Conservation (phyloP, 2,888 invertebrate species). For the Phyllotreta striolata region DNA sequence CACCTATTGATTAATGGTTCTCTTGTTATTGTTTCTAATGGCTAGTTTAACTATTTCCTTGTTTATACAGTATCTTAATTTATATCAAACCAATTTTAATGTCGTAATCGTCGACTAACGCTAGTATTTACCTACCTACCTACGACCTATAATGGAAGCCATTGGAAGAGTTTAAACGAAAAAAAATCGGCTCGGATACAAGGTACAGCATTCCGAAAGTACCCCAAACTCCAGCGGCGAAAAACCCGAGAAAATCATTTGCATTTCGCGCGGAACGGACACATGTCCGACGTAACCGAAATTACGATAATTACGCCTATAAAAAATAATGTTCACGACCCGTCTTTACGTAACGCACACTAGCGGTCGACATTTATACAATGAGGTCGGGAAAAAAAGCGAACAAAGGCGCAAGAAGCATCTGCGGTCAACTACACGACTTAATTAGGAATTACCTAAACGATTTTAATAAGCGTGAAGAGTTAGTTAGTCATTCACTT, state of each 20-base stretch:
- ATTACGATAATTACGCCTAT: slow-evolving; percentile 36
- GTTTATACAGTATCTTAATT: slow-evolving; percentile 6
- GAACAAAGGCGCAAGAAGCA: slow-evolving; percentile 14
- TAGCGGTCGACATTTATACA: slow-evolving; percentile 28
- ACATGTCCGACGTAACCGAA: slow-evolving; percentile 31
- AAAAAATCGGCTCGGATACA: background rate
- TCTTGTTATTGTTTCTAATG: slow-evolving; percentile 6
- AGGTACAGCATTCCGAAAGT: slow-evolving; percentile 19
- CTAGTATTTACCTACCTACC: too few relatives aligned
- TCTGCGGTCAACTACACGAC: slow-evolving; percentile 34
- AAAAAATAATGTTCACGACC: slow-evolving; percentile 35
- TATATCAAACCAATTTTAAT: too few relatives aligned
- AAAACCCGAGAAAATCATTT: slow-evolving; percentile 25
- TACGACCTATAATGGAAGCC: too few relatives aligned
- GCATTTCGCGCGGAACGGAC: slow-evolving; percentile 29
- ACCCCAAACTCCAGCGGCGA: slow-evolving; percentile 20
- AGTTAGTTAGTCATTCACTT: slow-evolving; percentile 24
- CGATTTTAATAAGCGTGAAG: slow-evolving; percentile 36
- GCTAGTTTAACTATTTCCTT: slow-evolving; percentile 9
- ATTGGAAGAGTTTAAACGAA: too few relatives aligned
- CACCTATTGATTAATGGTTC: slow-evolving; percentile 15
- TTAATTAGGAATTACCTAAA: slow-evolving; percentile 38
- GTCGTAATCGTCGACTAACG: too few relatives aligned
- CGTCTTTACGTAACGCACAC: slow-evolving; percentile 26
- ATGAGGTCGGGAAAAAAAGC: slow-evolving; percentile 9